Conservation (phyloP, 1,140 invertebrate genomes). For the Atta texana region DNA sequence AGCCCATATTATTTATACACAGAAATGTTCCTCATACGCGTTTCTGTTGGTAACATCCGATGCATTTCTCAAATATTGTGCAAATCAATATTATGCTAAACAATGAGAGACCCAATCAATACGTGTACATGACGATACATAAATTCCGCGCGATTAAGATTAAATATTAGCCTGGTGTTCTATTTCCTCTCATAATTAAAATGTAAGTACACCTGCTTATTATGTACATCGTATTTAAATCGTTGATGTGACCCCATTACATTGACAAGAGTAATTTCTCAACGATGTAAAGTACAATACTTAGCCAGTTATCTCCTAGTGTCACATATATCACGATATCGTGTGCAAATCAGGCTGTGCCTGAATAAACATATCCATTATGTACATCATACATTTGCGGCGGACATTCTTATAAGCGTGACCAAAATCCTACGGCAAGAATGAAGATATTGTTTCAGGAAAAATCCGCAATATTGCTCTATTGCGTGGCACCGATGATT, state of each 20-base stretch:
- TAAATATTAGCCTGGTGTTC: conserved; percentile 27
- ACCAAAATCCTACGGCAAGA: conserved; percentile 65
- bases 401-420: conserved; percentile 60
- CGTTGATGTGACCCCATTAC: conserved; percentile 31
- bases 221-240: conserved; percentile 14
- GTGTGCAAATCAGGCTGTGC: conserved; percentile 74
- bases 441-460: conserved; percentile 53
- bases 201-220: conserved; percentile 20
- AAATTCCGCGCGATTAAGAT: conserved; percentile 45
- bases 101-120: background rate
- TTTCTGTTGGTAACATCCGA: background rate
- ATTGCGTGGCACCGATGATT: conserved; percentile 18
- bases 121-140: conserved; percentile 2
- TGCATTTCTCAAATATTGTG: conserved; percentile 28
- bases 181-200: conserved; percentile 49
- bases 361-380: conserved; percentile 80
- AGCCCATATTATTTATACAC: conserved; percentile 9
- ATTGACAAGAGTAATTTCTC: conserved; percentile 20
- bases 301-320: conserved; percentile 6
- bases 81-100: conserved; percentile 38
- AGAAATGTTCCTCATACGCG: background rate
- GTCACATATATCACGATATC: conserved; percentile 69
- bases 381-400: conserved; percentile 31
- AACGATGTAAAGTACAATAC: conserved; percentile 49
- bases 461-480: conserved; percentile 30